Evolutionary conservation across 1,140 invertebrate genomes (phyloP), one percentile per base, ranked within the genome.

Genomic region (Eumeta japonica): DNA sequence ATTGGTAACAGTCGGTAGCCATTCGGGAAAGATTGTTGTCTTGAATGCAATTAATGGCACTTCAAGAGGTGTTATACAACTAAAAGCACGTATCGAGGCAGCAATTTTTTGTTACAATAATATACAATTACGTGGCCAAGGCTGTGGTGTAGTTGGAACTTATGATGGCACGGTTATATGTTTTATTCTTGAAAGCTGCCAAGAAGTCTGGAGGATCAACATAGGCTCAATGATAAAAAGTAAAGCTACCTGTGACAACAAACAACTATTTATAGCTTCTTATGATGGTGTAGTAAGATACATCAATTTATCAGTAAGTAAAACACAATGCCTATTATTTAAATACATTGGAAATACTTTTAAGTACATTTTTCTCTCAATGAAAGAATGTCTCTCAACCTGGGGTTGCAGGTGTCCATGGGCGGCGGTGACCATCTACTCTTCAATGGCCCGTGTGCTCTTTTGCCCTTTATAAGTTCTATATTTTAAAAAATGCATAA

Each of bases 91-190:
- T 9, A 45, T 77, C 10, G 73, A 76, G 44, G 70, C 66, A 1
- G 45, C 71, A 0, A 50, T 75, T 1, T 44, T 61, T 14, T 71
- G 66, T 42, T 65, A 53, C 31, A 43, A 43, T 16, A 42, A 53
- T 13, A 16, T 15, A 15, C 34, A 45, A 1, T 36, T 45, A 3
- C 14, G 43, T 3, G 29, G 17, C 3, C 19, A 43, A n/a, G 41
- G 57, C 0, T 57, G 46, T 37, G 68, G 64, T 4, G 45, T 75
- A 50, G 44, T 76, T 74, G 86, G 86, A 27, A 83, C 85, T 40
- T 86, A 88, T 52, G 81, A 88, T 71, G 77, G 81, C 4, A 70
- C 67, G 15, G 48, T 89, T 1, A 83, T 87, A 46, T 81, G 83
- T 42, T 54, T 89, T 14, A 51, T 78, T 35, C 48, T 81, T 10